These are phyloP conservation scores for Charina bottae DNA, from an alignment of 2,113 vertebrate species.

Conservation along the genomic window DNA sequence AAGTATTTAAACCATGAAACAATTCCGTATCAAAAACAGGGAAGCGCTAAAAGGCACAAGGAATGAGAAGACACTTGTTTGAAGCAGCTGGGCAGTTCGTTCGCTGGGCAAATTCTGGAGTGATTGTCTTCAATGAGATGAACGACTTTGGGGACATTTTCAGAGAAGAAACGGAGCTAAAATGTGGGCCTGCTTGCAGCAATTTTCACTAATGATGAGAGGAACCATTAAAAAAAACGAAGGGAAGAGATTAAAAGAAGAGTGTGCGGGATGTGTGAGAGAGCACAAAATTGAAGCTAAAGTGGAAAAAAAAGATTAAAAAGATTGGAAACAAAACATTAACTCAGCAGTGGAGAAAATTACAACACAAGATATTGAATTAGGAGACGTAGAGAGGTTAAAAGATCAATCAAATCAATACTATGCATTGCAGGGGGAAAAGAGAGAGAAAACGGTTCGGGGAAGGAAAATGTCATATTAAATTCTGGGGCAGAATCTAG, in stretches of 20 bases:
- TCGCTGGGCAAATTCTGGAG: not conserved
- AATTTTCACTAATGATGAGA: not conserved
- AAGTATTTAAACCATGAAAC: too few relatives aligned
- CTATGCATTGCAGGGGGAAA: too few relatives aligned
- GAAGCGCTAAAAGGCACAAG: too few relatives aligned
- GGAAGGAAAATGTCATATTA: not conserved
- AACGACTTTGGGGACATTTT: not conserved
- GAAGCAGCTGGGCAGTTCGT: not conserved
- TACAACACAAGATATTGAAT: slow-evolving; percentile 23
- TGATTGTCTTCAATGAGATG: not conserved
- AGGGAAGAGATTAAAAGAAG: not conserved
- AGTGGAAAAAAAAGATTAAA: not conserved
- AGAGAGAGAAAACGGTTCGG: not conserved
- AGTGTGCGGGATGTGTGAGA: not conserved
- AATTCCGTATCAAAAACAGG: too few relatives aligned
- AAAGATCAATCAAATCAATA: slow-evolving; percentile 31
- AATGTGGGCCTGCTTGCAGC: not conserved
- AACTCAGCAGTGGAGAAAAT: slow-evolving; percentile 5
- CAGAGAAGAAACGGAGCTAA: not conserved
- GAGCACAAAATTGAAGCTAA: not conserved
- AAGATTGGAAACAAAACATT: slow-evolving; percentile 7
- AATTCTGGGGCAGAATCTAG: not conserved
- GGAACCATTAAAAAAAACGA: not conserved
- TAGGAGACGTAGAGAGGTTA: not conserved
- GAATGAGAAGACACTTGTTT: too few relatives aligned